These are phyloP conservation scores for Radopholus similis DNA, from an alignment of 1,140 invertebrate species.

Conservation along the genomic window DNA sequence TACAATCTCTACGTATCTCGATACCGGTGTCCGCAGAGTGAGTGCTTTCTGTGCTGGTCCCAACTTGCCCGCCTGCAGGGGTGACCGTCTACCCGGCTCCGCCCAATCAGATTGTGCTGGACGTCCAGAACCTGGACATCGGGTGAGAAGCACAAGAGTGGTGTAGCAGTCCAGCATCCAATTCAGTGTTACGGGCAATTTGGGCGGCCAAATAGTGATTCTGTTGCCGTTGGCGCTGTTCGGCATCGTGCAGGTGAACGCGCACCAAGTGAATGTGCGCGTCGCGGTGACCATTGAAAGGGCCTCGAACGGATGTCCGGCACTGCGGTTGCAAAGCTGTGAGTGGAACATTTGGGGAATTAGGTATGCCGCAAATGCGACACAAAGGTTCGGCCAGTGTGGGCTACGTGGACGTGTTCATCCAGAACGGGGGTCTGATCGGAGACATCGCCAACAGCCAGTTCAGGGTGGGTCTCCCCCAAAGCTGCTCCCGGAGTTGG, in stretches of 20 bases:
- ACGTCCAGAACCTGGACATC: constrained; percentile 57
- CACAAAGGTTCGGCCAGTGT: constrained; percentile 23
- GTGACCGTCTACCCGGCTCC: constrained; percentile 54
- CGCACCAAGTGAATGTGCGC: constrained; percentile 48
- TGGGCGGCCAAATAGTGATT: constrained; percentile 56
- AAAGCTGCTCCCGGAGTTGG: background rate
- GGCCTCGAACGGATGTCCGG: constrained; percentile 38
- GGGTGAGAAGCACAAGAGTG: constrained; percentile 32
- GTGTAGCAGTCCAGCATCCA: background rate
- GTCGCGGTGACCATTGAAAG: constrained; percentile 48
- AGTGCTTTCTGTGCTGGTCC: background rate
- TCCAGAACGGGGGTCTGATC: constrained; percentile 57
- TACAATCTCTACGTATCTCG: constrained; percentile 59
- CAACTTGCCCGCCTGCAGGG: constrained; percentile 13
- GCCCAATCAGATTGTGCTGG: constrained; percentile 53
- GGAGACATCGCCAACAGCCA: constrained; percentile 58
- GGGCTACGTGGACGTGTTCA: constrained; percentile 58
- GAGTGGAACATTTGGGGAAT: background rate
- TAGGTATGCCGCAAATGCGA: background rate
- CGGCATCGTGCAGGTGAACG: constrained; percentile 57
- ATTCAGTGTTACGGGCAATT: constrained; percentile 55
- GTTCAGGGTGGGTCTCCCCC: constrained; percentile 54
- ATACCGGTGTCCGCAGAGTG: constrained; percentile 51
- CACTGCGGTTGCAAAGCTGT: constrained; percentile 44
- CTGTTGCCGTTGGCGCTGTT: constrained; percentile 51